Base-by-base conservation (phyloP, 2,888 invertebrate genomes). In the Drosophila ezoana region DNA sequence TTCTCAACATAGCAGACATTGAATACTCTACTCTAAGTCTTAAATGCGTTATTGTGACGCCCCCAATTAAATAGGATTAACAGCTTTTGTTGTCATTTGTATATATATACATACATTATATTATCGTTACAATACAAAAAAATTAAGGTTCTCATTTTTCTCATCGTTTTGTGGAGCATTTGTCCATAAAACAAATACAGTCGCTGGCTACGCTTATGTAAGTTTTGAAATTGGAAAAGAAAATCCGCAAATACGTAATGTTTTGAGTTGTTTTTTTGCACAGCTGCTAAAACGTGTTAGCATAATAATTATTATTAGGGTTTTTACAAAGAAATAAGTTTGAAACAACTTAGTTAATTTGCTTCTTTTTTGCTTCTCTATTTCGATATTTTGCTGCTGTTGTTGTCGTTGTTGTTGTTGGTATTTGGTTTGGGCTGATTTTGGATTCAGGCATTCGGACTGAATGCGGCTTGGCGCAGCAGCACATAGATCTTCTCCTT, bases 401-500 rank as follows among this genome's bases (percentile, higher is more conserved):
- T 37, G 10, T 28, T 47, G 20, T 37, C n/a, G n/a, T n/a, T 41
- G 16, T 43, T 58, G 33, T 45, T 41, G 20, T 35, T 41, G 23
- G 38, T 16, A 37, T 32, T 58, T 53, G 49, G 38, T 62, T 51
- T 16, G n/a, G 41, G 14, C 23, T 32, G 28, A 28, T 28, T 18
- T 2, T 14, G 13, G 13, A 8, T 13, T 47, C 69, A 85, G 49
- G 83, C 85, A 57, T 85, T 89, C 66, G 85, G 89, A 86, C 62
- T 89, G 28, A 96, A 96, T 0, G 97, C 96, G 0, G 98, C 98
- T 93, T 98, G 98, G 79, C 98, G 95, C 72, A 99, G 93, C 86
- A 99, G 93, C 4, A 98, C 96, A 91, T 99, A 99, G 74, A 99
- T 98, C 92, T 99, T 98, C 91, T 99, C 99, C 92, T 99, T 99